phyloP scores from a whole-genome alignment of 2,888 invertebrate species.

The Endomychus coccineus region DNA sequence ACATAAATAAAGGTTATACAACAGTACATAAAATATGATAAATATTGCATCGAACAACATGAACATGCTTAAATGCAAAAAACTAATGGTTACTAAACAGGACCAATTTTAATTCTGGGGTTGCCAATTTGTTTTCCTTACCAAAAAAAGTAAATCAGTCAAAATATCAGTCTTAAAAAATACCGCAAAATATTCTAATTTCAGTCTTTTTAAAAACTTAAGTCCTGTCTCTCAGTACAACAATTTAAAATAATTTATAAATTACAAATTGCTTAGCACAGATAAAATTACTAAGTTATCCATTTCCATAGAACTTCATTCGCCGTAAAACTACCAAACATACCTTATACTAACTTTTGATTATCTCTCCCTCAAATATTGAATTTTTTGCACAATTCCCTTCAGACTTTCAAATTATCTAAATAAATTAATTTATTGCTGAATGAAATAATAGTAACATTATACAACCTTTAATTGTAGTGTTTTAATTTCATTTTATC shows the following conservation, averaged over 20 bases:
- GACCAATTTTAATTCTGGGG: constrained; percentile 35
- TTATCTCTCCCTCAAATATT: too few relatives aligned
- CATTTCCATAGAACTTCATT: too few relatives aligned
- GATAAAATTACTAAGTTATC: constrained; percentile 11
- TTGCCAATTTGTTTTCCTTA: constrained; percentile 42
- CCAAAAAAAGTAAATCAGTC: constrained; percentile 43
- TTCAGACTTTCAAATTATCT: too few relatives aligned
- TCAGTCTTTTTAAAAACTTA: constrained; percentile 30
- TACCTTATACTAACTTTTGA: too few relatives aligned
- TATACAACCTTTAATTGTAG: constrained; percentile 1
- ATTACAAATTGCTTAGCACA: constrained; percentile 19
- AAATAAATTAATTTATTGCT: too few relatives aligned
- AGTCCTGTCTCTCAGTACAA: constrained; percentile 38
- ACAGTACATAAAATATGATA: constrained; percentile 46
- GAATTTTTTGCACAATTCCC: too few relatives aligned
- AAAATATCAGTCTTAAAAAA: constrained; percentile 39
- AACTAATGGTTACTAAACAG: constrained; percentile 37
- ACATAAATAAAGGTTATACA: constrained; percentile 46
- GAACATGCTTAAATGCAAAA: constrained; percentile 45
- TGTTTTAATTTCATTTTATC: constrained; percentile 7
- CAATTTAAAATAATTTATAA: constrained; percentile 27
- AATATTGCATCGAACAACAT: constrained; percentile 46
- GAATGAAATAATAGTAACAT: too few relatives aligned
- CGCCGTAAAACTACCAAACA: too few relatives aligned
- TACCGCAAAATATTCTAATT: constrained; percentile 32